Evolutionary conservation across 2,888 invertebrate species (phyloP).

Genomic region (Philonicus albiceps): DNA sequence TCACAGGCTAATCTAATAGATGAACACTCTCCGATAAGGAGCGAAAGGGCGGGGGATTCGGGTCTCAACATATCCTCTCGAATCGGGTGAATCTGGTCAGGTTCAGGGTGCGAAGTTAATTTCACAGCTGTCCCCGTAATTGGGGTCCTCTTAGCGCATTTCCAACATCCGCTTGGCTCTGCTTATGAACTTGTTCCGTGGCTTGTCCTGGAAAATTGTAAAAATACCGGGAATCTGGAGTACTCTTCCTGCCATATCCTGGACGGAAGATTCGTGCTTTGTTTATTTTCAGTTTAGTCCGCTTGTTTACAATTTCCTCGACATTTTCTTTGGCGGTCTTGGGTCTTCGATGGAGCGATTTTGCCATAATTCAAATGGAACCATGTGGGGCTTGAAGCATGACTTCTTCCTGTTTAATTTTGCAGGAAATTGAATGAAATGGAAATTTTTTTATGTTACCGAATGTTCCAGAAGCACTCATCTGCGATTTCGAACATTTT

Average conservation of each 20-base stretch:
- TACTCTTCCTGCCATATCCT: not conserved
- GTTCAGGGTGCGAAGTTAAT: not conserved
- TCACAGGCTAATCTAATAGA: constrained; percentile 30
- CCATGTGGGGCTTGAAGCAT: not conserved
- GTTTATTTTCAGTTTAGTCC: not conserved
- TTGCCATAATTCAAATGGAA: not conserved
- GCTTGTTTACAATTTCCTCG: not conserved
- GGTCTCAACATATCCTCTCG: not conserved
- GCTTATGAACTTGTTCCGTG: not conserved
- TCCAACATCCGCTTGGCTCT: not conserved
- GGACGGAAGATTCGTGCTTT: not conserved
- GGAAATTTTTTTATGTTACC: not conserved
- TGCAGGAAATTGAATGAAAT: not conserved
- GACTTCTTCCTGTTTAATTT: not conserved
- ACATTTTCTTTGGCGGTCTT: not conserved
- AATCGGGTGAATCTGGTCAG: not conserved
- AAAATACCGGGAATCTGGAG: not conserved
- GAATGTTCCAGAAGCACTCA: not conserved
- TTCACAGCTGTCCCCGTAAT: not conserved
- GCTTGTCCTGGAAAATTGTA: not conserved
- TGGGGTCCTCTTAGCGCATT: not conserved
- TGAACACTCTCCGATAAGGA: constrained; percentile 10
- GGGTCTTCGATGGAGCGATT: not conserved
- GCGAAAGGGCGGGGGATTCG: not conserved
- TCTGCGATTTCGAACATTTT: not conserved